phyloP scores from a whole-genome alignment of 2,113 vertebrate species.

The Burhinus bistriatus region DNA sequence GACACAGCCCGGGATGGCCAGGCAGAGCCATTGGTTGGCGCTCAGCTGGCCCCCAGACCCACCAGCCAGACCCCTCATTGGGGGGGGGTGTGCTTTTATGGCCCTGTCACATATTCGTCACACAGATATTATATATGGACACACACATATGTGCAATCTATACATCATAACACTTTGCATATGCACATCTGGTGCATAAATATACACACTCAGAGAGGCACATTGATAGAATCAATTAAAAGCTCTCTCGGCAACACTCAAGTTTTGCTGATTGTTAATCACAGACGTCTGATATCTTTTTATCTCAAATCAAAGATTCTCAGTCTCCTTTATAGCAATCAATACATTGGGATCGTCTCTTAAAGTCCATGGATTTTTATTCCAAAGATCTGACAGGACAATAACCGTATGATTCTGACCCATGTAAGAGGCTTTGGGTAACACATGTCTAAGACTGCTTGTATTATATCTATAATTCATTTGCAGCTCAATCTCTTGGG shows the following conservation, averaged over 20 bases:
- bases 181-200: neutral
- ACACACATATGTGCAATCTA: neutral
- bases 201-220: neutral
- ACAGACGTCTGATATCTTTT: neutral
- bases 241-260: neutral
- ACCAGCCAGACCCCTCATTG: neutral
- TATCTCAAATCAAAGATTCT: conserved; percentile 10
- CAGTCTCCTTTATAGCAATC: neutral
- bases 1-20: neutral
- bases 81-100: accelerated
- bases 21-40: neutral
- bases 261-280: neutral
- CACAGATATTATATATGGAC: neutral
- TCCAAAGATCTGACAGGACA: neutral
- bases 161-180: neutral
- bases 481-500: neutral
- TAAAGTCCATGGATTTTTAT: neutral
- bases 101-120: neutral
- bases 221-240: neutral
- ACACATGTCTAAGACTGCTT: neutral
- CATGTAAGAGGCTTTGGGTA: neutral
- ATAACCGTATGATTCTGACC: neutral
- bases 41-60: neutral
- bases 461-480: conserved; percentile 41
- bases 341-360: neutral